Evolutionary conservation across 2,797 vertebrate genomes (phyloP).

Genomic region (Loriculus beryllinus): DNA sequence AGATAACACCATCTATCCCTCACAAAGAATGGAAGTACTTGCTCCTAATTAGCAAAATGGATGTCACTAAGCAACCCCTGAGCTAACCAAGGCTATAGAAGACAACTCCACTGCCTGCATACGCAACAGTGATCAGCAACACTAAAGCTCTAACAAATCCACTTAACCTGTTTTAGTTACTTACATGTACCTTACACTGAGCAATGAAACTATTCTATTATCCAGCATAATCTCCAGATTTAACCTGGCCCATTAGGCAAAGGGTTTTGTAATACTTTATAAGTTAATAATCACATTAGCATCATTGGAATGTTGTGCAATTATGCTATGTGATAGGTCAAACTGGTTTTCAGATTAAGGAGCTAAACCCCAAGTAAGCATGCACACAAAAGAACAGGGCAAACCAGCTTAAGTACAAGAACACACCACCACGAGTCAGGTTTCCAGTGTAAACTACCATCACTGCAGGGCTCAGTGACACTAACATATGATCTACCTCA

Average conservation of each 20-base stretch:
- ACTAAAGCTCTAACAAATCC: background rate
- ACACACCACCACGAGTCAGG: background rate
- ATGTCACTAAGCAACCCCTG: background rate
- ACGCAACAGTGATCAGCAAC: fast-evolving
- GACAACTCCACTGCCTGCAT: background rate
- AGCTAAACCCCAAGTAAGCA: background rate
- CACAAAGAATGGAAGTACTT: background rate
- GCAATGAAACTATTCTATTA: background rate
- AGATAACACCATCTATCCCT: background rate
- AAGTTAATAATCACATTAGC: background rate
- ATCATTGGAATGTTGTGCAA: background rate
- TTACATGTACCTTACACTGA: background rate
- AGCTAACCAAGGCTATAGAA: background rate
- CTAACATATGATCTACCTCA: background rate
- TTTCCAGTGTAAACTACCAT: background rate
- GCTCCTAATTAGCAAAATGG: background rate
- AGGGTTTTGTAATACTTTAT: background rate
- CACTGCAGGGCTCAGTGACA: background rate
- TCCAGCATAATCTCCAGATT: background rate
- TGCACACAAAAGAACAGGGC: background rate
- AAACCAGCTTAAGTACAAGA: background rate
- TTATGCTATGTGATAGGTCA: background rate
- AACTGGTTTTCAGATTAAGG: background rate
- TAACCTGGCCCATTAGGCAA: background rate
- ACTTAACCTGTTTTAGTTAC: background rate